Evolutionary conservation across 1,140 invertebrate species (phyloP).

Genomic region (Halesus radiatus): DNA sequence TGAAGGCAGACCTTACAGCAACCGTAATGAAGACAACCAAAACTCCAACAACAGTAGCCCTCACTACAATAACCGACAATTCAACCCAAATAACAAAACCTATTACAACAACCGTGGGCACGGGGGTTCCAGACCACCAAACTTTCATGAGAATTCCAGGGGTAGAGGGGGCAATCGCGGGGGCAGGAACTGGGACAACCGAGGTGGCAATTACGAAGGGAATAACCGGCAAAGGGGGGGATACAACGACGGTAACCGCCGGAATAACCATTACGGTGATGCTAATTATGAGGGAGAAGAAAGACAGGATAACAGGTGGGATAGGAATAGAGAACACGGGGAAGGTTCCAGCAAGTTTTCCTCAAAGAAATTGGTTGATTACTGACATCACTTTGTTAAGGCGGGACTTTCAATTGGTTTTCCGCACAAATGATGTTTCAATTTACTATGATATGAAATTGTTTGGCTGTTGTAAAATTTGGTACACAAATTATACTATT

Average conservation of each 20-base stretch:
- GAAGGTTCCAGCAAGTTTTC: conserved; percentile 1
- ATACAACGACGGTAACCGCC: conserved; percentile 1
- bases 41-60: conserved; percentile 10
- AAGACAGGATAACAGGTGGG: conserved; percentile 16
- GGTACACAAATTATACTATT: not conserved
- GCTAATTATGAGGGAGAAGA: conserved; percentile 25
- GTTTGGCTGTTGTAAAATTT: not conserved
- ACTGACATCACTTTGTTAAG: not conserved
- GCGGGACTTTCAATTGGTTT: too few species aligned
- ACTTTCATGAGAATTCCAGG: conserved; percentile 5
- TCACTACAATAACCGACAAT: not conserved
- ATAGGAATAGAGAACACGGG: conserved; percentile 9
- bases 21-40: conserved; percentile 19
- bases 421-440: too few species aligned
- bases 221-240: conserved; percentile 15
- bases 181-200: conserved; percentile 22
- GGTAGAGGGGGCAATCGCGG: conserved; percentile 8
- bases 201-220: conserved; percentile 4
- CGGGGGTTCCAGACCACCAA: not conserved
- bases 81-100: not conserved
- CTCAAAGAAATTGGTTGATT: conserved; percentile 36
- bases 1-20: conserved; percentile 19
- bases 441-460: not conserved
- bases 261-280: not conserved
- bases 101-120: conserved; percentile 25